Percentiles rank a stretch among this genome's conserved stretches.
phyloP scores from a whole-genome alignment of 2,797 vertebrate genomes.

The Triplophysa yarkandensis region DNA sequence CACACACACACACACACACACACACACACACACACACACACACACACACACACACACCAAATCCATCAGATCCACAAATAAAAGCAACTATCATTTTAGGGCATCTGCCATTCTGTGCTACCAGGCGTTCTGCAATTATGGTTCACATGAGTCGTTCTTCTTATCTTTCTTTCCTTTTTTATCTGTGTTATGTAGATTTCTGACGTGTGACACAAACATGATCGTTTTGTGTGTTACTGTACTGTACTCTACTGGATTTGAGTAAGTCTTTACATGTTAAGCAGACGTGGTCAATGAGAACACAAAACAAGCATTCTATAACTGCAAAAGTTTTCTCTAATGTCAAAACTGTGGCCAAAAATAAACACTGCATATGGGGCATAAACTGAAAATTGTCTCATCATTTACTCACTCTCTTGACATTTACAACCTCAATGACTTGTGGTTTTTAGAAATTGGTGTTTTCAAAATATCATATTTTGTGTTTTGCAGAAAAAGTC shows the following conservation, averaged over 20 bases:
- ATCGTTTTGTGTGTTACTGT: background rate
- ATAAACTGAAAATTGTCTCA: no score
- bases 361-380: no score
- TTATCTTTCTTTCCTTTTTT: no score
- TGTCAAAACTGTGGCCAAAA: background rate
- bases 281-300: background rate
- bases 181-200: background rate
- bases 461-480: no score
- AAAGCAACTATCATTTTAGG: constrained; percentile 1
- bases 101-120: background rate
- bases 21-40: constrained; percentile 1
- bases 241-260: no score
- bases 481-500: no score
- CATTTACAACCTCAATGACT: no score
- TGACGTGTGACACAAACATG: background rate
- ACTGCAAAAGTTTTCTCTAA: background rate
- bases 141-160: no score
- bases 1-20: background rate
- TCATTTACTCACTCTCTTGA: no score
- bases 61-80: constrained; percentile 22
- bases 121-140: background rate
- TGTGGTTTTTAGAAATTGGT: no score
- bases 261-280: background rate
- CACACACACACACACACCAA: constrained; percentile 4
- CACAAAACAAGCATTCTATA: background rate